Evolutionary conservation across 1,140 invertebrate species (phyloP), one percentile per base, ranked within the genome.

Genomic region (Heliconius eleuchia): DNA sequence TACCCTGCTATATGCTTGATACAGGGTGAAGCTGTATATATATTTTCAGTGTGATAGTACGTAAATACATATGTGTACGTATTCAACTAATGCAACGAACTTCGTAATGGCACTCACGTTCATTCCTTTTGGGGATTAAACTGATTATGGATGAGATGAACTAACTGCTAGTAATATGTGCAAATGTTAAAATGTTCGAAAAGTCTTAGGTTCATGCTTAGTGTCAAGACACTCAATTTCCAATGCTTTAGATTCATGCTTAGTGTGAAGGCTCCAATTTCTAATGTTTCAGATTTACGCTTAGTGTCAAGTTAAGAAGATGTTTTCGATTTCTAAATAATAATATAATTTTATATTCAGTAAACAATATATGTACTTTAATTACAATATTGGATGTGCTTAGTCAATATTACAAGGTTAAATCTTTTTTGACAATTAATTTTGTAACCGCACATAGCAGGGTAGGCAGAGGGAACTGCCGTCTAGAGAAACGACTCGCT

Each of bases 61-160:
- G 27, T 66, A 66, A 66, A 66, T 30, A 46, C 42, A 66, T 66
- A 23, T 19, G 7, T 8, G 55, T 57, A 66, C 60, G n/a, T 66
- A 30, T 66, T 66, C 3, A 66, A 66, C 60, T 66, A 66, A 66
- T 66, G 60, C 60, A 30, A 27, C 27, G 11, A 27, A 66, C 60
- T 66, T 66, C 60, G 60, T 66, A 66, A 66, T 66, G 60, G 27
- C 60, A 66, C 60, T 66, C 60, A 27, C 60, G 60, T 30, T 66
- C 60, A 23, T 66, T 66, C 60, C 60, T 66, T 66, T 66, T 66
- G 60, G 60, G 60, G 23, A 66, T 66, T 66, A 66, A 66, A 66
- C 60, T 66, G 27, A 66, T 66, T 66, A 66, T 30, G 23, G 23
- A 66, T 66, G 60, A 30, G 60, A 30, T 66, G 23, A 30, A 66